Evolutionary conservation across 2,113 vertebrate genomes (phyloP).

Genomic region (Plectropomus leopardus): DNA sequence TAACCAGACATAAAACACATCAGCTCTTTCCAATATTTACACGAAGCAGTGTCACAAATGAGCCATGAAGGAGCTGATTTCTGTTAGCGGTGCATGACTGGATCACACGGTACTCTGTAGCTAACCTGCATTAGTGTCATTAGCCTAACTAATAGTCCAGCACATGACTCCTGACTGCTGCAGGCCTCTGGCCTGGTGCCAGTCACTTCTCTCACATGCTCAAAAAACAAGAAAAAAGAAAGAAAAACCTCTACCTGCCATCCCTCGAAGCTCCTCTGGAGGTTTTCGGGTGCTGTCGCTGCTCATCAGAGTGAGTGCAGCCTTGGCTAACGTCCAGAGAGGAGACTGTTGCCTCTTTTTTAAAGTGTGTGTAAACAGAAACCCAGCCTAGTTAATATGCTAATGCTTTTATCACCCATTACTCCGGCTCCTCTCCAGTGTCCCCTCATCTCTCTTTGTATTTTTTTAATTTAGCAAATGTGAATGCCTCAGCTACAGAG

Average conservation of each 20-base stretch:
- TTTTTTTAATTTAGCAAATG: slow-evolving; percentile 60
- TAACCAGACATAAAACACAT: slow-evolving; percentile 7
- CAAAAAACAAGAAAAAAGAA: background rate
- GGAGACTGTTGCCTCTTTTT: slow-evolving; percentile 35
- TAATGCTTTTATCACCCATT: slow-evolving; percentile 63
- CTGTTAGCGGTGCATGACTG: slow-evolving; percentile 54
- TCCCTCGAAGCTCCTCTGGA: slow-evolving; percentile 38
- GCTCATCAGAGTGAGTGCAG: slow-evolving; percentile 78
- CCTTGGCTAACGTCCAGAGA: slow-evolving; percentile 68
- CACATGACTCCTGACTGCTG: slow-evolving; percentile 62
- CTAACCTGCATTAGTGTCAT: slow-evolving; percentile 70
- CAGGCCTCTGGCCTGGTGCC: slow-evolving; percentile 39
- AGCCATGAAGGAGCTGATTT: slow-evolving; percentile 51
- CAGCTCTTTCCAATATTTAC: slow-evolving; percentile 33
- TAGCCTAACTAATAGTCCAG: slow-evolving; percentile 53
- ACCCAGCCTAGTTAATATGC: slow-evolving; percentile 77
- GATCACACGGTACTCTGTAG: slow-evolving; percentile 31
- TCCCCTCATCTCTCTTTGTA: slow-evolving; percentile 14
- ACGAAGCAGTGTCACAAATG: slow-evolving; percentile 47
- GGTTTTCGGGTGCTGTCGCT: slow-evolving; percentile 53
- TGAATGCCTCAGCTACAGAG: slow-evolving; percentile 24
- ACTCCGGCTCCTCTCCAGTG: slow-evolving; percentile 18
- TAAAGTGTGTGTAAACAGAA: slow-evolving; percentile 63
- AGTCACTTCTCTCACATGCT: slow-evolving; percentile 33
- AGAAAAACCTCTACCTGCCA: slow-evolving; percentile 18